These are phyloP conservation scores for Gymnopithys bicolor DNA, from an alignment of 2,797 vertebrate species.

Conservation along the genomic window DNA sequence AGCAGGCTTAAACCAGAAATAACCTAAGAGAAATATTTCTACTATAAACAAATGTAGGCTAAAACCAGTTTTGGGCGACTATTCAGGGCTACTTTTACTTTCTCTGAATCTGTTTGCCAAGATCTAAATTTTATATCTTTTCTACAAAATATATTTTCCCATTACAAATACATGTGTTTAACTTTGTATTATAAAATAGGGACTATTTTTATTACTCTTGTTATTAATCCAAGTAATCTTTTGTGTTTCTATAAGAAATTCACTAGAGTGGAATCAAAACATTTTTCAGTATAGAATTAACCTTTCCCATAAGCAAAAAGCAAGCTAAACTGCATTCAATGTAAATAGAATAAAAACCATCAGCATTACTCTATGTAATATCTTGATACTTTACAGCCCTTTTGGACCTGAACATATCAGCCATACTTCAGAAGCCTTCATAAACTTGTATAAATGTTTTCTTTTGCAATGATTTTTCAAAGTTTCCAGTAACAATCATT, in stretches of 20 bases:
- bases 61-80: background rate
- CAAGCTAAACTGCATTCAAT: conserved; percentile 5
- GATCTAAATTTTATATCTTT: conserved; percentile 1
- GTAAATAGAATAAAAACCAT: conserved; percentile 23
- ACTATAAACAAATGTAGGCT: background rate
- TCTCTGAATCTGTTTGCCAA: background rate
- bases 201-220: conserved; percentile 40
- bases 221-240: conserved; percentile 55
- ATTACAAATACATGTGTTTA: background rate
- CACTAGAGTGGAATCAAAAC: conserved; percentile 39
- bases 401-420: conserved; percentile 32
- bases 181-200: conserved; percentile 33
- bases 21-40: background rate
- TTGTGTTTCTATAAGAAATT: conserved; percentile 44
- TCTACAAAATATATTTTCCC: background rate
- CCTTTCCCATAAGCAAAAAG: conserved; percentile 31
- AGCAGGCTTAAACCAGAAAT: conserved; percentile 16
- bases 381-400: conserved; percentile 52
- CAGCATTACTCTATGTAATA: conserved; percentile 28
- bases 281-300: conserved; percentile 3
- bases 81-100: background rate
- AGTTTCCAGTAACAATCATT: conserved; percentile 66
- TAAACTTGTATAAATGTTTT: conserved; percentile 67
- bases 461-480: conserved; percentile 62
- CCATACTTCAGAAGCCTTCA: conserved; percentile 62